phyloP scores from a whole-genome alignment of 37 sponge, comb jelly and placozoan species.

The Eunapius fragilis region DNA sequence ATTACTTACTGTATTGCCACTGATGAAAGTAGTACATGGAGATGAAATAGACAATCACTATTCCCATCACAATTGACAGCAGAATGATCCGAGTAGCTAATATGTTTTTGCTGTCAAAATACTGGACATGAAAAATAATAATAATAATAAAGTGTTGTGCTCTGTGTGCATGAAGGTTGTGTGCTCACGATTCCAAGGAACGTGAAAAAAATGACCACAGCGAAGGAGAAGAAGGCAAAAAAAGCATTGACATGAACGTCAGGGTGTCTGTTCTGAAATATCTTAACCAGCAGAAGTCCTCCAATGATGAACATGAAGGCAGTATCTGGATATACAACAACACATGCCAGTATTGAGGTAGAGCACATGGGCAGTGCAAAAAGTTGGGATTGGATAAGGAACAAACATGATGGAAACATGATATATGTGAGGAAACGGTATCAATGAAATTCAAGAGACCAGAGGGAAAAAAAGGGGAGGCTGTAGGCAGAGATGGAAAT shows the following conservation, averaged over 20 bases:
- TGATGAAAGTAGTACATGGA: conserved; percentile 67
- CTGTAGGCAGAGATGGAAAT: background rate
- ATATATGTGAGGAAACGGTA: background rate
- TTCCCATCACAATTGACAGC: background rate
- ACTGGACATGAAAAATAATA: background rate
- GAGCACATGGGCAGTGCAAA: background rate
- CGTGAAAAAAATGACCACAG: conserved; percentile 61
- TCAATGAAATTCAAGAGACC: background rate
- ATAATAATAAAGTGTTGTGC: background rate
- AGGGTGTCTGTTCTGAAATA: conserved; percentile 87
- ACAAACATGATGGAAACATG: background rate
- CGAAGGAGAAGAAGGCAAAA: conserved; percentile 62
- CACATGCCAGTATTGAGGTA: background rate
- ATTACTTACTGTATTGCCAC: conserved; percentile 18
- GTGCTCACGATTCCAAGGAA: conserved; percentile 53
- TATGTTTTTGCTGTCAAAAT: background rate
- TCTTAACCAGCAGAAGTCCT: conserved; percentile 55
- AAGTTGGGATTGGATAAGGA: background rate
- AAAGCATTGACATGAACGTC: conserved; percentile 69
- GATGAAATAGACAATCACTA: conserved; percentile 34
- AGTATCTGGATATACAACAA: conserved; percentile 35
- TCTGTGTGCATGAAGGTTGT: background rate
- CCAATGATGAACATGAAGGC: conserved; percentile 86
- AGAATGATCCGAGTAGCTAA: background rate
- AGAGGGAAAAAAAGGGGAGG: background rate